Evolutionary conservation across 2,113 vertebrate genomes (phyloP), one percentile per base, ranked within the genome.

Genomic region (Nycticebus coucang): DNA sequence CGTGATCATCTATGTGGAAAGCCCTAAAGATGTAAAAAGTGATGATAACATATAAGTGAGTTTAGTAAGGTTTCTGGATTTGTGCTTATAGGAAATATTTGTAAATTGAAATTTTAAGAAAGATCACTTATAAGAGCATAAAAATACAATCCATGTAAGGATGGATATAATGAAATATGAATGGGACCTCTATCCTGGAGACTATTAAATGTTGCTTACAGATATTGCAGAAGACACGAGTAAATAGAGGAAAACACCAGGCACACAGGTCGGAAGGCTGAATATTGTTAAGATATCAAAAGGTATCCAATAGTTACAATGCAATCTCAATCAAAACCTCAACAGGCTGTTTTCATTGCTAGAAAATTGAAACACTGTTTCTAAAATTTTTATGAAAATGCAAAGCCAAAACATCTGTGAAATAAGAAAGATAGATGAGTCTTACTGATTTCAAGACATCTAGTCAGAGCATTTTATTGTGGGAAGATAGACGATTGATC

Each of bases 331-430:
- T 81, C 9, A 80, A 81, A 89, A 82, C 28, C n/a, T 10, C 41
- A 41, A 64, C 9, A 75, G 74, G 10, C 9, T 30, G 13, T 33
- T 59, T 41, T 17, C 9, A 81, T 81, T 60, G 74, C n/a, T 86
- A 77, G 64, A 75, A 81, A 93, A 86, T 5, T 80, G 33, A 79
- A 3, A 5, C 28, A 26, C 1, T 74, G 8, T 7, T 75, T 92
- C 68, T 55, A 89, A 91, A 85, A 62, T n/a, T 69, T 80, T 57
- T 74, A 41, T 90, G 53, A 69, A 93, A 93, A 87, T 30, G 1
- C 28, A 64, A 21, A 85, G 0, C 10, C 41, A 87, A 92, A 82
- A 68, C n/a, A 55, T 45, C 28, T 82, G 57, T 71, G 59, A 87
- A 90, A 50, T 50, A 82, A 74, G 12, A 45, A 74, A 50, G 11